Percentiles rank a stretch among this genome's conserved stretches.
Evolutionary conservation across 2,797 vertebrate species (phyloP).

Genomic region (Enteromius radiatus): DNA sequence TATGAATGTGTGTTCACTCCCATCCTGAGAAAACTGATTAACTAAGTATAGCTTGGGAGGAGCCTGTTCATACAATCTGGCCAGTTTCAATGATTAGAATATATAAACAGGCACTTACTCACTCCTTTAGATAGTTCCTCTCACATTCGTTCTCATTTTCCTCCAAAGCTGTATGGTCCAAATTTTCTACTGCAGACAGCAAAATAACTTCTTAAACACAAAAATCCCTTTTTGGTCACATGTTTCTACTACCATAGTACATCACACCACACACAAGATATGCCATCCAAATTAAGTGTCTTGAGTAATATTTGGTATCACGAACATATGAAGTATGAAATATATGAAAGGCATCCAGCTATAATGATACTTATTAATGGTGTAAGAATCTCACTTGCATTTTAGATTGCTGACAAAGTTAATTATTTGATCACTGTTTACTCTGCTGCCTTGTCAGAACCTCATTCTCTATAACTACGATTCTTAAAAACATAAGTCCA

Average conservation of each 20-base stretch:
- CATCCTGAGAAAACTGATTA: constrained; percentile 34
- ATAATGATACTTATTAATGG: background rate
- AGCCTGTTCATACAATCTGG: background rate
- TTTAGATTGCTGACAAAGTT: background rate
- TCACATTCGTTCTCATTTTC: background rate
- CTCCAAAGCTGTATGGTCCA: background rate
- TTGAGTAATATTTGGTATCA: too few relatives aligned
- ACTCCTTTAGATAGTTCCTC: background rate
- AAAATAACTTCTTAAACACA: background rate
- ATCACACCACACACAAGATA: background rate
- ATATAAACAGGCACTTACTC: constrained; percentile 1
- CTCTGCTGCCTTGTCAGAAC: background rate
- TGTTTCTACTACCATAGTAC: background rate
- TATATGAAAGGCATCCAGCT: background rate
- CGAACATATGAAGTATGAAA: too few relatives aligned
- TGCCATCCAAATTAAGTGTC: background rate
- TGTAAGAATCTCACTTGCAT: background rate
- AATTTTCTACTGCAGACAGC: background rate
- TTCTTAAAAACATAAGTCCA: background rate
- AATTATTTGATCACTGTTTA: background rate
- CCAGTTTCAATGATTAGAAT: background rate
- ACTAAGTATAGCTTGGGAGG: constrained; percentile 37
- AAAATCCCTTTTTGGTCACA: background rate
- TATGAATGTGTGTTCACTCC: constrained; percentile 35
- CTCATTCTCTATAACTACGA: background rate